Conservation (phyloP, 2,888 invertebrate species). For the Diarsia mendica region DNA sequence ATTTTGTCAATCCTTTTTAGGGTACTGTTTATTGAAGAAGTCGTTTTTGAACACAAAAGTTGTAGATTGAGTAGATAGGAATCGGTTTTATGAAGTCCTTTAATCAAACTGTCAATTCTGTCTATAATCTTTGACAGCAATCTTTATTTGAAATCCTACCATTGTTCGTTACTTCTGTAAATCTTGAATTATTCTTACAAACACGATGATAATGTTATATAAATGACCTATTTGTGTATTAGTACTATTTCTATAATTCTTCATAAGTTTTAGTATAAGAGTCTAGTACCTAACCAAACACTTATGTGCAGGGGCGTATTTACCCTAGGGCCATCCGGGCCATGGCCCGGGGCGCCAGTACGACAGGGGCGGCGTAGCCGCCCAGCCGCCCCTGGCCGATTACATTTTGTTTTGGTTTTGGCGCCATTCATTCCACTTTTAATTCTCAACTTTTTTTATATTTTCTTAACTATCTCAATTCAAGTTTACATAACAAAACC, state of each 20-base stretch:
- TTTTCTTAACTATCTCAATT: no score
- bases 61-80: conserved; percentile 38
- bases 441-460: no score
- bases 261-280: not conserved
- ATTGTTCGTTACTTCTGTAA: not conserved
- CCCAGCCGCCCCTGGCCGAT: no score
- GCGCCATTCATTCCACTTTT: no score
- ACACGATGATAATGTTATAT: no score
- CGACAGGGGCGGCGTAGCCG: no score
- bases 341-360: no score
- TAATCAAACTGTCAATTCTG: conserved; percentile 36
- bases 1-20: conserved; percentile 26
- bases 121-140: conserved; percentile 16
- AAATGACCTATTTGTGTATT: not conserved
- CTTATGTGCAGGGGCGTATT: not conserved
- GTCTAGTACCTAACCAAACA: not conserved
- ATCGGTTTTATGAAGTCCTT: conserved; percentile 34
- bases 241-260: not conserved
- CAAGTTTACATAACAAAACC: no score
- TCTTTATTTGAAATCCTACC: conserved; percentile 22
- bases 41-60: conserved; percentile 22
- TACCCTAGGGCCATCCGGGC: no score
- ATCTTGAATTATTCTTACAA: not conserved
- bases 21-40: conserved; percentile 11
- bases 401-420: no score